Conservation (phyloP, 2,113 vertebrate genomes). For the Cephalopterus ornatus region DNA sequence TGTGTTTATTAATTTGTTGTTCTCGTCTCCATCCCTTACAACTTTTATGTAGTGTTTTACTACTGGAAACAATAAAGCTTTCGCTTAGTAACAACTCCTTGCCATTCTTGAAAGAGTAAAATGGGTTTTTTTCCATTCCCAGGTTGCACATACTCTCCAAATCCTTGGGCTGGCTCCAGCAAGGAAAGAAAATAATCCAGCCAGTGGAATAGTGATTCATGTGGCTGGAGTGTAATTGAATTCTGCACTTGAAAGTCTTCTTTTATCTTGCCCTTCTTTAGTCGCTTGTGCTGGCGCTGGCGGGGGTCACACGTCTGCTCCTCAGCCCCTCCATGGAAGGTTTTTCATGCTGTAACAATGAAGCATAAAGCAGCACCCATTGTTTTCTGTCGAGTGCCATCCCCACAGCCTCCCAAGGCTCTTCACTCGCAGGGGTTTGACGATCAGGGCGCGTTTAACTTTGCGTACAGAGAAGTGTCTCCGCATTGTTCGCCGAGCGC, state of each 20-base stretch:
- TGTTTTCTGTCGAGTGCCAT: background rate
- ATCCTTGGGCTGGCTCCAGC: background rate
- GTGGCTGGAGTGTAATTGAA: background rate
- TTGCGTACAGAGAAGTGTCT: background rate
- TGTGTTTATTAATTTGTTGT: background rate
- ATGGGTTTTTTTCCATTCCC: background rate
- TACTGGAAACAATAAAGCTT: slow-evolving; percentile 53
- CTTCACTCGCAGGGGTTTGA: background rate
- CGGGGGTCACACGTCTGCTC: background rate
- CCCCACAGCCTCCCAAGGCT: background rate
- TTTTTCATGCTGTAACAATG: background rate
- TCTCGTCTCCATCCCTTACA: background rate
- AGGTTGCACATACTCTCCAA: background rate
- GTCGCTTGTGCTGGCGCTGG: background rate
- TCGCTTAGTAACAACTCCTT: background rate
- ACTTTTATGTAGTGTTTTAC: background rate
- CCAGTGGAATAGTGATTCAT: background rate
- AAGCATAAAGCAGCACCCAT: background rate
- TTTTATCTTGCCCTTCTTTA: background rate
- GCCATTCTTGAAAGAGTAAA: background rate
- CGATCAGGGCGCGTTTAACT: background rate
- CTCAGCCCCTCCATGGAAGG: background rate
- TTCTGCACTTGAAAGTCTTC: background rate
- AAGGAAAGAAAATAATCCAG: background rate
- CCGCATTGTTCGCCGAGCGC: rapidly evolving